Percentiles rank a stretch among this genome's conserved stretches.
These are phyloP conservation scores for Pelosia muscerda DNA, from an alignment of 2,888 invertebrate genomes.

Conservation along the genomic window DNA sequence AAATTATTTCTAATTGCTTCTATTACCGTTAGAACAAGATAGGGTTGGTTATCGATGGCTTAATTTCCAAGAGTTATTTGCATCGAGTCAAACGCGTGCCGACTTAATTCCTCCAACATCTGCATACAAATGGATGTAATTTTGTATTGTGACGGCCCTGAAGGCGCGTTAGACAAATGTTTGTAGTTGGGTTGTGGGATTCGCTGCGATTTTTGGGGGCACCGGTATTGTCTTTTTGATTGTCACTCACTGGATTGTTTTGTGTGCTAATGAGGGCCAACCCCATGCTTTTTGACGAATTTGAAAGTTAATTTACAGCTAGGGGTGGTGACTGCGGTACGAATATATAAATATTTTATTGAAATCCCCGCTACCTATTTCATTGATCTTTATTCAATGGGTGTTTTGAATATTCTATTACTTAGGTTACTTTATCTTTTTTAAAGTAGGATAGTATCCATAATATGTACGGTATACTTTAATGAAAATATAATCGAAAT, in stretches of 20 bases:
- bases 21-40: constrained; percentile 50
- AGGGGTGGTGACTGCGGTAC: constrained; percentile 56
- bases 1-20: constrained; percentile 53
- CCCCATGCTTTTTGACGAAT: constrained; percentile 64
- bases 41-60: constrained; percentile 76
- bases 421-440: background rate
- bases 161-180: constrained; percentile 73
- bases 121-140: constrained; percentile 85
- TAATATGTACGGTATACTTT: too few relatives aligned
- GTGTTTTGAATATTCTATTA: constrained; percentile 47
- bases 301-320: constrained; percentile 61
- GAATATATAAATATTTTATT: constrained; percentile 64
- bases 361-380: constrained; percentile 43
- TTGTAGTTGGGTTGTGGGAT: constrained; percentile 61
- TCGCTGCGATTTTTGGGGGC: constrained; percentile 43
- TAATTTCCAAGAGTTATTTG: constrained; percentile 83
- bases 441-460: too few relatives aligned
- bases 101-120: constrained; percentile 73
- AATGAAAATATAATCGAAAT: background rate
- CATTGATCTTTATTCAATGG: constrained; percentile 48
- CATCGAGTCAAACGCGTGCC: constrained; percentile 72
- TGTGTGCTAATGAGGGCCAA: constrained; percentile 63
- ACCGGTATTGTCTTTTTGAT: constrained; percentile 49
- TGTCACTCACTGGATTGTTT: constrained; percentile 57
- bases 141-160: constrained; percentile 79